These are phyloP conservation scores for Meriones psammophilus DNA, from an alignment of 2,797 vertebrate species.

Conservation along the genomic window DNA sequence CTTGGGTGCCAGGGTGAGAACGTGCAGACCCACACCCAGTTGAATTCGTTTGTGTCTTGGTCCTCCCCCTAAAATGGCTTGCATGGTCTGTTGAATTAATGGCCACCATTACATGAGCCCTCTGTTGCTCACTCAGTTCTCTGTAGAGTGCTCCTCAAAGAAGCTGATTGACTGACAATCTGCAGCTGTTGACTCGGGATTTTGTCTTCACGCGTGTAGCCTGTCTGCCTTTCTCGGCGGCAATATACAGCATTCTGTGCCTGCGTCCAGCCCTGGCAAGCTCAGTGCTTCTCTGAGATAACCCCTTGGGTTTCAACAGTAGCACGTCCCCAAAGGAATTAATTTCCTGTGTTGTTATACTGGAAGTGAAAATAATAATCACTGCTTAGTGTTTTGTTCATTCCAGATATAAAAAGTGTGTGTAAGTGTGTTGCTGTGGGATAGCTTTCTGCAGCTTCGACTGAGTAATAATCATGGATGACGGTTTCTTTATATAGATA, in stretches of 20 bases:
- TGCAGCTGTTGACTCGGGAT: neutral
- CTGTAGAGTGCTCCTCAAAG: neutral
- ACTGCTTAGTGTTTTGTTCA: conserved; percentile 39
- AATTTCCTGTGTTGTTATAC: neutral
- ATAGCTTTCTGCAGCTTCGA: conserved; percentile 48
- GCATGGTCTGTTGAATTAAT: conserved; percentile 18
- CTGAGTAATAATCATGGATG: conserved; percentile 53
- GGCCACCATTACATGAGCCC: conserved; percentile 13
- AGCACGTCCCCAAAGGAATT: conserved; percentile 21
- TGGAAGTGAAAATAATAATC: neutral
- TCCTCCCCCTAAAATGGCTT: neutral
- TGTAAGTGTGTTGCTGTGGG: conserved; percentile 1
- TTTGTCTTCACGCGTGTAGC: neutral
- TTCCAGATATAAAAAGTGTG: conserved; percentile 17
- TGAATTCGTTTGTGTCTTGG: neutral
- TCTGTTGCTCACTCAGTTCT: neutral
- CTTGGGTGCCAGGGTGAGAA: too few species aligned
- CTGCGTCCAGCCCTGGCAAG: neutral
- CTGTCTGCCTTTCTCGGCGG: neutral
- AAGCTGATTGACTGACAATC: neutral
- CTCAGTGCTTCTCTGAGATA: neutral
- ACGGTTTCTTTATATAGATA: neutral
- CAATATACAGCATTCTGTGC: neutral
- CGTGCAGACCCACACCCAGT: neutral
- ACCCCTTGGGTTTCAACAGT: neutral